Evolutionary conservation across 2,888 invertebrate species (phyloP).

Genomic region (Acanthopleura granulata): DNA sequence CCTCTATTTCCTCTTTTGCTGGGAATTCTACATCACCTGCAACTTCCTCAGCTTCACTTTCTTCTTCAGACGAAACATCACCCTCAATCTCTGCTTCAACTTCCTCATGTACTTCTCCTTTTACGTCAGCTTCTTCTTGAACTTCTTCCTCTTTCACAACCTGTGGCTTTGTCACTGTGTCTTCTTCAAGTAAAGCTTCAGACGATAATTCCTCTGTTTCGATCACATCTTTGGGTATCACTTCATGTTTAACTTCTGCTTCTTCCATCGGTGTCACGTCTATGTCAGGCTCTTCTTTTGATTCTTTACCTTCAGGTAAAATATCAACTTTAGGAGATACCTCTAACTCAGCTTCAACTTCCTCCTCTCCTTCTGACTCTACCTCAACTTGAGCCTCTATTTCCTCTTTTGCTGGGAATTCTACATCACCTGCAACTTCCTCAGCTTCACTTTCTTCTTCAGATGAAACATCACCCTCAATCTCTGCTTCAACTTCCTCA

Average conservation of each 20-base stretch:
- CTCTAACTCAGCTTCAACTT: too few relatives aligned
- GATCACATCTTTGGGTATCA: slow-evolving; percentile 21
- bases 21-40: background rate
- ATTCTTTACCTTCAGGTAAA: too few relatives aligned
- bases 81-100: background rate
- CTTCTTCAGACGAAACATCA: background rate
- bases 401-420: too few relatives aligned
- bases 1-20: too few relatives aligned
- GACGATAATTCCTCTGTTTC: slow-evolving; percentile 25
- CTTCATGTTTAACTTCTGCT: slow-evolving; percentile 23
- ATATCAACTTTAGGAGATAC: too few relatives aligned
- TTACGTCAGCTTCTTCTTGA: background rate
- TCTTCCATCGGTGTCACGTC: background rate
- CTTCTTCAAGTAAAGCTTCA: background rate
- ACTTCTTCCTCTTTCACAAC: background rate
- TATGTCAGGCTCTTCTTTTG: too few relatives aligned
- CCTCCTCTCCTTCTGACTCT: too few relatives aligned
- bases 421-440: too few relatives aligned
- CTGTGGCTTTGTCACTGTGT: background rate
- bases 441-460: too few relatives aligned
- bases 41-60: background rate
- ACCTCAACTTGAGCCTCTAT: too few relatives aligned
- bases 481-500: too few relatives aligned
- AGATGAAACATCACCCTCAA: too few relatives aligned
- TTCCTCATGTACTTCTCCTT: background rate